Conservation (phyloP, 2,888 invertebrate species). For the Chymomyza fuscimana region DNA sequence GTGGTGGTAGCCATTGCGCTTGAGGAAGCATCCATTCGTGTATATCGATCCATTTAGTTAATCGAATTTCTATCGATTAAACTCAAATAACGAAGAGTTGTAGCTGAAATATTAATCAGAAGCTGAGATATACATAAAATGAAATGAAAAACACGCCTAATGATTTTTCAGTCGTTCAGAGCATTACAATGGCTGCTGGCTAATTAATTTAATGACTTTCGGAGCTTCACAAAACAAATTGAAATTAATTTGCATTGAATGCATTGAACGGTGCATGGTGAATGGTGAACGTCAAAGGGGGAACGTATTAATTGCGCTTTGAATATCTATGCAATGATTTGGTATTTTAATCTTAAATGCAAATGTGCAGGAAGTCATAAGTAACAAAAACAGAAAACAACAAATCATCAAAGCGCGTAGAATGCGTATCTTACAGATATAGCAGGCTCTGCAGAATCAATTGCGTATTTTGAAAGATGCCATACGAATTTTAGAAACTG, state of each 20-base stretch:
- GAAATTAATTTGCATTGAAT: conserved; percentile 63
- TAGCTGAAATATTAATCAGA: conserved; percentile 48
- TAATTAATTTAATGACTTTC: conserved; percentile 63
- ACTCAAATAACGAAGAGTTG: too few species aligned
- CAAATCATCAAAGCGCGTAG: too few species aligned
- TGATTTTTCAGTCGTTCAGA: neutral
- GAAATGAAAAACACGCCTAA: neutral
- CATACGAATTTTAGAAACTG: neutral
- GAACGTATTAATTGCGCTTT: conserved; percentile 52
- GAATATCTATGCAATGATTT: conserved; percentile 44
- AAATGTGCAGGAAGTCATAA: conserved; percentile 64
- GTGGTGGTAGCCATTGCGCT: too few species aligned
- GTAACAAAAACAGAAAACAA: too few species aligned
- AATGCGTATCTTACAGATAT: neutral
- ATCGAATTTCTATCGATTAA: too few species aligned
- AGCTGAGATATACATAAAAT: neutral
- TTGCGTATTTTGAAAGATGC: too few species aligned
- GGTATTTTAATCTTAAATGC: conserved; percentile 67
- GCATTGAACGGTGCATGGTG: conserved; percentile 14
- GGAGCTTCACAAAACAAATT: conserved; percentile 39
- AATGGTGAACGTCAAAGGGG: neutral
- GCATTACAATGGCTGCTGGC: conserved; percentile 12
- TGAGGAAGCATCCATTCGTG: too few species aligned
- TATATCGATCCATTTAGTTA: too few species aligned
- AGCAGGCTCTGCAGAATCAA: neutral